phyloP scores from a whole-genome alignment of 2,113 vertebrate species.

The Coptodon rendalli region DNA sequence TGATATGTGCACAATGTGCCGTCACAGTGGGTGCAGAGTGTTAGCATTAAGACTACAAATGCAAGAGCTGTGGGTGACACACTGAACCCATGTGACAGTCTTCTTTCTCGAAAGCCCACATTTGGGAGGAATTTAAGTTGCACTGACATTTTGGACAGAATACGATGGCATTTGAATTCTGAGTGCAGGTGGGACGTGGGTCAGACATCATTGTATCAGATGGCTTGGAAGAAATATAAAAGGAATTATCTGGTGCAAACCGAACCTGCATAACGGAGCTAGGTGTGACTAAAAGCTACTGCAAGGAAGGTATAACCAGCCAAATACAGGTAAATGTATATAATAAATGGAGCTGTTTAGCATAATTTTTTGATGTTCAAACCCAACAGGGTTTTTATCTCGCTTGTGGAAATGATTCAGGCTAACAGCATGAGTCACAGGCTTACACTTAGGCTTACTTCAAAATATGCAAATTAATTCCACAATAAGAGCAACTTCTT shows the following conservation, averaged over 20 bases:
- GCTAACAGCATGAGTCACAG: background rate
- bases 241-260: background rate
- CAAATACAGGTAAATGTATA: background rate
- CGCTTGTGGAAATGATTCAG: background rate
- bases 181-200: background rate
- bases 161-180: conserved; percentile 53
- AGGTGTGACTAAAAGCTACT: background rate
- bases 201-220: conserved; percentile 20
- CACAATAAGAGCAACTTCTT: background rate
- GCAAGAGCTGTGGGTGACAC: background rate
- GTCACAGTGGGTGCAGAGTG: background rate
- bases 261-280: background rate
- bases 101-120: conserved; percentile 2
- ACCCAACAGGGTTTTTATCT: background rate
- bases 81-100: background rate
- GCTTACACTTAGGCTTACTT: background rate
- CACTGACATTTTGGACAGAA: conserved; percentile 61
- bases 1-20: background rate
- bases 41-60: background rate
- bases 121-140: conserved; percentile 34
- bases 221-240: background rate
- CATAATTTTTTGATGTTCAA: background rate
- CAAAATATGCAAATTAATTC: conserved; percentile 2
- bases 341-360: background rate
- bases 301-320: background rate